These are phyloP conservation scores for Otus scops DNA, from an alignment of 2,797 vertebrate genomes.

Conservation along the genomic window DNA sequence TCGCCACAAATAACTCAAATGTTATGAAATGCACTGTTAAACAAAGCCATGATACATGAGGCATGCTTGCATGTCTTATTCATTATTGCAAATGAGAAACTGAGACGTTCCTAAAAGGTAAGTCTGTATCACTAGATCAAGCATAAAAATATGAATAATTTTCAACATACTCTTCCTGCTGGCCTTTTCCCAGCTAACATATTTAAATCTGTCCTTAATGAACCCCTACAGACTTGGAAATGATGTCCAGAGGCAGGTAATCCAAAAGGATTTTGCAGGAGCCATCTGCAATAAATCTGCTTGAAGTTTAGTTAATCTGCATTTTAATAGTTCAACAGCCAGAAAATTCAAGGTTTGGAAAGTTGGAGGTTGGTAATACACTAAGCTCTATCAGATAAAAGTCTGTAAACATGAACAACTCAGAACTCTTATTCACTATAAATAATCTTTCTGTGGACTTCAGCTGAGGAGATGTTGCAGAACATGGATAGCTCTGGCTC, in stretches of 20 bases:
- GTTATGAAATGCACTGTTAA: background rate
- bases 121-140: background rate
- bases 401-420: background rate
- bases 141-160: constrained; percentile 18
- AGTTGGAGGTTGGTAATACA: background rate
- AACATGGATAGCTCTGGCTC: background rate
- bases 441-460: background rate
- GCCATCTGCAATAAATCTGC: constrained; percentile 62
- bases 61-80: background rate
- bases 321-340: constrained; percentile 71
- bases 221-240: constrained; percentile 70
- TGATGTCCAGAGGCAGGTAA: constrained; percentile 70
- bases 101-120: constrained; percentile 19
- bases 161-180: constrained; percentile 59
- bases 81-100: background rate
- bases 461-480: background rate
- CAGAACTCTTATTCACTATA: background rate
- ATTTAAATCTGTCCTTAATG: constrained; percentile 77
- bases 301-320: constrained; percentile 72
- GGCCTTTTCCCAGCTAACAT: constrained; percentile 51
- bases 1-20: background rate
- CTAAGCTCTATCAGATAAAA: constrained; percentile 2
- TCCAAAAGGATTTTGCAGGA: constrained; percentile 68
- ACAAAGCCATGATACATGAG: background rate
- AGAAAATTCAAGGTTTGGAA: constrained; percentile 55